Evolutionary conservation across 2,797 vertebrate genomes (phyloP).

Genomic region (Lepus oiostolus): DNA sequence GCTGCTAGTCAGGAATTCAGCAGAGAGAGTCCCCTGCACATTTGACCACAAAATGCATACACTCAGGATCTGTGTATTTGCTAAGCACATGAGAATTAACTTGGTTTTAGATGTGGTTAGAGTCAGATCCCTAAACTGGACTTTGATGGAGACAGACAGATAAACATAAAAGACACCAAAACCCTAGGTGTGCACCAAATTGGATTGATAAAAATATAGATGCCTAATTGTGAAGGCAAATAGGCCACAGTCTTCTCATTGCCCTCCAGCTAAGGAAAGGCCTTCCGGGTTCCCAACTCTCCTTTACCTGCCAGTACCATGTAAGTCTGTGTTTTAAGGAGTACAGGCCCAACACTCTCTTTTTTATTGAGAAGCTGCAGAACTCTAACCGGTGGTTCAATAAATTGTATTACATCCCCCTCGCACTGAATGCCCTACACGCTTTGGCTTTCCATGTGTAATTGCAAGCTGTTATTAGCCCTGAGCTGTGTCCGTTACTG

Average conservation of each 20-base stretch:
- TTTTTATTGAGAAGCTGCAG: conserved; percentile 89
- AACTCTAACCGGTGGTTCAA: conserved; percentile 90
- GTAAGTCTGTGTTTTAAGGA: conserved; percentile 86
- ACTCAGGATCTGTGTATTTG: background rate
- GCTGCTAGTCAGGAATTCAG: background rate
- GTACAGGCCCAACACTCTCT: conserved; percentile 80
- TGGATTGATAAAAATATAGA: background rate
- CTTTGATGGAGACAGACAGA: background rate
- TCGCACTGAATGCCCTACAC: conserved; percentile 89
- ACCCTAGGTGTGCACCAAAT: background rate
- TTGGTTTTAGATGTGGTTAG: conserved; percentile 32
- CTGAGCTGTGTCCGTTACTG: conserved; percentile 91
- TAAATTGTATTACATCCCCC: conserved; percentile 90
- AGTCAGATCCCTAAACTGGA: conserved; percentile 59
- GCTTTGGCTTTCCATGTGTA: conserved; percentile 91
- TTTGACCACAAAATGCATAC: background rate
- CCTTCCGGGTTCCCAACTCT: conserved; percentile 82
- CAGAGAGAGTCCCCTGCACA: background rate
- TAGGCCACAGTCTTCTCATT: conserved; percentile 76
- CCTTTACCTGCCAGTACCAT: conserved; percentile 83
- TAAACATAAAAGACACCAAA: background rate
- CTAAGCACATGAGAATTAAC: background rate
- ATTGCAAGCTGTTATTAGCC: conserved; percentile 93
- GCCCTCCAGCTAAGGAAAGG: conserved; percentile 74
- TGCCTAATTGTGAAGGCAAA: conserved; percentile 53